A percentile compares a stretch with the other conserved stretches of the same genome.
phyloP scores from a whole-genome alignment of 1,140 invertebrate genomes.

The Rhopalosiphum maidis region DNA sequence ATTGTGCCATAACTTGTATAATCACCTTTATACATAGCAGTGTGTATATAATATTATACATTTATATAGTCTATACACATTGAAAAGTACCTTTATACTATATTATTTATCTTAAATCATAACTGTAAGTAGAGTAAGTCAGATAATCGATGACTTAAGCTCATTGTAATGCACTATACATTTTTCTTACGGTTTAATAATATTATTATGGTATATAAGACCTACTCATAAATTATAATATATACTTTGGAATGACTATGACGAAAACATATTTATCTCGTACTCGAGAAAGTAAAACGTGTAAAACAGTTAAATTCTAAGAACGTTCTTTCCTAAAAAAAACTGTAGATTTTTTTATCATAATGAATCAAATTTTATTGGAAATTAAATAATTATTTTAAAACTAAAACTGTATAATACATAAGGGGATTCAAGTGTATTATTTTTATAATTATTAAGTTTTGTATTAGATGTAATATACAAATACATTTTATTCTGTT shows the following conservation, averaged over 20 bases:
- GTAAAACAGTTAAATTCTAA: neutral
- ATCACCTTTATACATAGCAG: neutral
- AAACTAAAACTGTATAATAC: neutral
- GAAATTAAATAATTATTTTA: neutral
- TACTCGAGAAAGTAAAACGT: neutral
- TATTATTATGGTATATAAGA: constrained; percentile 5
- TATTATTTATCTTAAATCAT: neutral
- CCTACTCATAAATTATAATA: neutral
- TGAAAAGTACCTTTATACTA: neutral
- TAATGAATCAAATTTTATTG: neutral
- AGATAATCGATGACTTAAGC: neutral
- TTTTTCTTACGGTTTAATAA: constrained; percentile 2
- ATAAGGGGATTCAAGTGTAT: neutral
- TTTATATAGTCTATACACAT: neutral
- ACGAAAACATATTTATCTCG: neutral
- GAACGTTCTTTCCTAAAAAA: neutral
- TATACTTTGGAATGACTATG: neutral
- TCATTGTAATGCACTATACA: neutral
- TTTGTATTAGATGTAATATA: neutral
- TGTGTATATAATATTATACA: neutral
- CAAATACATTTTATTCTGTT: neutral
- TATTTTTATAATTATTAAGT: too few relatives aligned
- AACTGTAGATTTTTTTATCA: neutral
- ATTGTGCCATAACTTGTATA: neutral
- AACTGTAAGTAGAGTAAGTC: neutral